Percentiles rank a stretch among this genome's conserved stretches.
Evolutionary conservation across 2,888 invertebrate genomes (phyloP).

Genomic region (Pocota personata): DNA sequence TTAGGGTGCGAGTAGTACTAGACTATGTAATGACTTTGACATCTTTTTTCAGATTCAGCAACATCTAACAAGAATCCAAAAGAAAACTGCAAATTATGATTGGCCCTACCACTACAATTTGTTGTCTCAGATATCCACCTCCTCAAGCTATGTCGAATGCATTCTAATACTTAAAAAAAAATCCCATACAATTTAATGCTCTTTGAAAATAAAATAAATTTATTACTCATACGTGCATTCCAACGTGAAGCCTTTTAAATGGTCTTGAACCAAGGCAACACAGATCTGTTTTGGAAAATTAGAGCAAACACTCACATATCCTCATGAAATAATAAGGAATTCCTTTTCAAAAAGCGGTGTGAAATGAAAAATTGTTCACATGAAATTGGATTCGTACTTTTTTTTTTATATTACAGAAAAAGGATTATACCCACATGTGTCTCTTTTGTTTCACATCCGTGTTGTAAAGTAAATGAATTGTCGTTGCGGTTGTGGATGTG

Average conservation of each 20-base stretch:
- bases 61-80: too few species aligned
- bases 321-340: conserved; percentile 18
- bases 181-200: conserved; percentile 9
- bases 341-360: neutral
- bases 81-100: too few species aligned
- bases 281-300: neutral
- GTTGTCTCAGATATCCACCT: neutral
- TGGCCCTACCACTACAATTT: neutral
- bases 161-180: neutral
- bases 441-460: conserved; percentile 12
- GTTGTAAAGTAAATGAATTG: conserved; percentile 22
- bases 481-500: neutral
- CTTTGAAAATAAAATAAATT: conserved; percentile 36
- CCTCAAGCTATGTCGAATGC: neutral
- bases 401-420: neutral
- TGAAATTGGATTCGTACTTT: conserved; percentile 10
- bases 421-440: conserved; percentile 1
- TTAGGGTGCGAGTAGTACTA: too few species aligned
- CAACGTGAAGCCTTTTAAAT: conserved; percentile 9
- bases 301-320: neutral
- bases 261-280: neutral
- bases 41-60: too few species aligned
- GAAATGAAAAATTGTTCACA: conserved; percentile 12
- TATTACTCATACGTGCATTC: conserved; percentile 43
- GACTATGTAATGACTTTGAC: too few species aligned